Evolutionary conservation across 2,888 invertebrate species (phyloP), one percentile per base, ranked within the genome.

Genomic region (Cephus rjabovi): DNA sequence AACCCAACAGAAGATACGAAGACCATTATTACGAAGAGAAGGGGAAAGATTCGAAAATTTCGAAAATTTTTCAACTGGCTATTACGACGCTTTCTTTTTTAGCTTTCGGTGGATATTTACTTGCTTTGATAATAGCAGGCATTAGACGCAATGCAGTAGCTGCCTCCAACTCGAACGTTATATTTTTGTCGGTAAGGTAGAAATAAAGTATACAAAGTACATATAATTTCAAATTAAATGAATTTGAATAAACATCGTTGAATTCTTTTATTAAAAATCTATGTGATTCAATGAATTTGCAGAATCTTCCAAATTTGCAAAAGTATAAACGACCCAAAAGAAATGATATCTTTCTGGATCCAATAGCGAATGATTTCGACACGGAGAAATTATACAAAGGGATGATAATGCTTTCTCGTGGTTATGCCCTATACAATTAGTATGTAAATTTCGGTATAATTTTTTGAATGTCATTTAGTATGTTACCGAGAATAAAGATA

Each of bases 101-200:
- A 11, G 97, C 97, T 0, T 97, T 97, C 86, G 97, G 96, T 0
- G 97, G 97, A 1, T 97, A 97, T 88, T 91, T 97, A 33, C 89
- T 97, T 1, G 96, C 96, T 85, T 92, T 97, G 74, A 95, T 97
- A 76, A 95, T 96, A 35, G 95, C 96, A 86, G 95, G 96, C 0
- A 94, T 96, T 76, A 95, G 94, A 87, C 93, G 94, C 33, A 96
- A 96, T 81, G 88, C 87, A 3, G 86, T 82, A 1, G 82, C 84
- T 69, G 82, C 83, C 0, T 84, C 90, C 23, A 89, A 91, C 1
- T 80, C 84, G 31, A 89, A 85, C 73, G 87, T 91, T 11, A 89
- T 91, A n/a, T 85, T 90, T 73, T 82, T 91, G 40, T 90, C 91
- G 87, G 91, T 91, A 85, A 33, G 9, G 9, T 71, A 31, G 12